Percentiles rank a stretch among this genome's conserved stretches.
These are phyloP conservation scores for Dipodomys ordii DNA, from an alignment of 2,113 vertebrate species.

Conservation along the genomic window DNA sequence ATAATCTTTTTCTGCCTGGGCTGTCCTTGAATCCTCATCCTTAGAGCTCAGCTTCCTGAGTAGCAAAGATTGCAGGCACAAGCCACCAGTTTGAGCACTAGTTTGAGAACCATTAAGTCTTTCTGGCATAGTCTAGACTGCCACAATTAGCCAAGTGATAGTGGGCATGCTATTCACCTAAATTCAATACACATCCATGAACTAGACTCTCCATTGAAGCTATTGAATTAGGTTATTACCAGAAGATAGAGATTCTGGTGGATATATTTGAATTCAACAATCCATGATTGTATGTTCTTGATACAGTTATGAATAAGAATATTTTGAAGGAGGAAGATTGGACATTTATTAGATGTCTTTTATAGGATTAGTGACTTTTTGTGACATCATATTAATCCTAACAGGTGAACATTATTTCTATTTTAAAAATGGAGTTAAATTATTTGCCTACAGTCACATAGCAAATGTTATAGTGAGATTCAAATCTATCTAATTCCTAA, in stretches of 20 bases:
- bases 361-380: no score
- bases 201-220: no score
- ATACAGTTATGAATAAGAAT: not conserved
- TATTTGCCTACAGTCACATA: not conserved
- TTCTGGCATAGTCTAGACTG: not conserved
- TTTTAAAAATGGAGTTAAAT: not conserved
- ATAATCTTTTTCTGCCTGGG: no score
- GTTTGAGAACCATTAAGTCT: not conserved
- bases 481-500: not conserved
- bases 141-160: no score
- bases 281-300: not conserved
- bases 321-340: not conserved
- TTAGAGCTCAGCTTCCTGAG: no score
- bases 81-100: not conserved
- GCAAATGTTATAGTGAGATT: not conserved
- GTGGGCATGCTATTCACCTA: not conserved
- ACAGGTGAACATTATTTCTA: no score
- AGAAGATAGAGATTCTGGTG: not conserved
- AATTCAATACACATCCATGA: not conserved
- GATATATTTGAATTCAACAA: not conserved
- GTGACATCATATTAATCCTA: no score
- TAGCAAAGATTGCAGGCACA: no score
- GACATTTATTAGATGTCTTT: not conserved
- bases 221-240: not conserved
- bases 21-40: no score